Percentiles rank a stretch among this genome's conserved stretches.
These are phyloP conservation scores for Ispidina picta DNA, from an alignment of 2,797 vertebrate species.

Conservation along the genomic window DNA sequence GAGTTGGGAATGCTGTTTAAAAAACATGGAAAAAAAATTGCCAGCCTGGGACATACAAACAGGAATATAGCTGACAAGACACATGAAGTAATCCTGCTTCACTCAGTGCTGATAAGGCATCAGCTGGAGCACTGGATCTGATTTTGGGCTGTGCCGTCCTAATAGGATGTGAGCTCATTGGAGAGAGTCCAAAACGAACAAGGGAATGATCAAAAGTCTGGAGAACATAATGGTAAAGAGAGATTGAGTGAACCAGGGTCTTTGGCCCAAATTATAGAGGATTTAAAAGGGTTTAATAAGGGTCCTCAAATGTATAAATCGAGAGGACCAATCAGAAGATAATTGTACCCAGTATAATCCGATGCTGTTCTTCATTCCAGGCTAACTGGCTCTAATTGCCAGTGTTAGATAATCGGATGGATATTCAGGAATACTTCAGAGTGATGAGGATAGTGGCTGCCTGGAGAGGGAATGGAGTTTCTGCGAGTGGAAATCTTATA, in stretches of 20 bases:
- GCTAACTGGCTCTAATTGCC: background rate
- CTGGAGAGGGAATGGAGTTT: background rate
- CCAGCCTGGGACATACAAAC: background rate
- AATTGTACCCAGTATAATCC: background rate
- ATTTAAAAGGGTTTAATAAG: background rate
- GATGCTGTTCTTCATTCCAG: background rate
- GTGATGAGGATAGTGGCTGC: background rate
- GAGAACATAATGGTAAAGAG: background rate
- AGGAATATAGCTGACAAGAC: conserved; percentile 44
- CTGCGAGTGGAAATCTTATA: background rate
- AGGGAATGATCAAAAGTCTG: background rate
- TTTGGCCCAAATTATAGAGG: background rate
- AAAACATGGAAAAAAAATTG: background rate
- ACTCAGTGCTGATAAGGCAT: conserved; percentile 65
- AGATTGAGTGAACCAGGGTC: background rate
- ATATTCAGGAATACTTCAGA: background rate
- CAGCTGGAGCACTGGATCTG: conserved; percentile 34
- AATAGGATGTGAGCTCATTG: conserved; percentile 17
- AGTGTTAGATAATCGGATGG: background rate
- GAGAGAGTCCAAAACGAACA: background rate
- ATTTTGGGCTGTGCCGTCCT: conserved; percentile 21
- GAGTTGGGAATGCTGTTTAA: conserved; percentile 4
- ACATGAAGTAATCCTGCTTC: conserved; percentile 52
- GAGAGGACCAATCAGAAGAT: background rate
- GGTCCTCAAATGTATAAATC: background rate